Evolutionary conservation across 2,888 invertebrate genomes (phyloP).

Genomic region (Dione juno): DNA sequence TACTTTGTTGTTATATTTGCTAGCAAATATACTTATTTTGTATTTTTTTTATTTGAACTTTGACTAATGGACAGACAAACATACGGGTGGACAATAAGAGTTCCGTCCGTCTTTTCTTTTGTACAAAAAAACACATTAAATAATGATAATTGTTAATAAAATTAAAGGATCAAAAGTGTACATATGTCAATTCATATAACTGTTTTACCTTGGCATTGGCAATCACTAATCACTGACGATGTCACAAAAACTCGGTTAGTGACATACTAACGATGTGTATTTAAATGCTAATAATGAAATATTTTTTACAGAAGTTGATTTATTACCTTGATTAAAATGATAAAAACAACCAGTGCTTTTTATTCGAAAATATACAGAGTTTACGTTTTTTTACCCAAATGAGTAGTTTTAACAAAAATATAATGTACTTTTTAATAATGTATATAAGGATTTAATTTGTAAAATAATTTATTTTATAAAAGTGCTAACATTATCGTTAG

Average conservation of each 20-base stretch:
- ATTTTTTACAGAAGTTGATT: neutral
- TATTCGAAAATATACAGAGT: neutral
- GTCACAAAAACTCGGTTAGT: constrained; percentile 22
- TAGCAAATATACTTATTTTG: no score
- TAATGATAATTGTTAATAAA: neutral
- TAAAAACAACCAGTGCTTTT: neutral
- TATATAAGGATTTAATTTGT: no score
- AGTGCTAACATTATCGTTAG: no score
- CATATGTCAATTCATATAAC: constrained; percentile 3
- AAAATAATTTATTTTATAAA: no score
- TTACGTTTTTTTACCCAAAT: neutral
- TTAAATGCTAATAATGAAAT: neutral
- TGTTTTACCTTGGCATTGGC: constrained; percentile 28
- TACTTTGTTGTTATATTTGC: no score
- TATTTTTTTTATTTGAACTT: no score
- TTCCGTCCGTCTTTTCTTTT: no score
- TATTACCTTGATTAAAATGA: neutral
- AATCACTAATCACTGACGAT: constrained; percentile 5
- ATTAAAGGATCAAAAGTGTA: neutral
- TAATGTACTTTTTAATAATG: no score
- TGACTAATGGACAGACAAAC: no score
- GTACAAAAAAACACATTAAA: no score
- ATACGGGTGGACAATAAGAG: no score
- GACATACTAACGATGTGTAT: constrained; percentile 20
- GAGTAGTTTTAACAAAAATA: neutral